These are phyloP conservation scores for Archaeoteleia sp. DNA, from an alignment of 2,888 invertebrate genomes.

Conservation along the genomic window DNA sequence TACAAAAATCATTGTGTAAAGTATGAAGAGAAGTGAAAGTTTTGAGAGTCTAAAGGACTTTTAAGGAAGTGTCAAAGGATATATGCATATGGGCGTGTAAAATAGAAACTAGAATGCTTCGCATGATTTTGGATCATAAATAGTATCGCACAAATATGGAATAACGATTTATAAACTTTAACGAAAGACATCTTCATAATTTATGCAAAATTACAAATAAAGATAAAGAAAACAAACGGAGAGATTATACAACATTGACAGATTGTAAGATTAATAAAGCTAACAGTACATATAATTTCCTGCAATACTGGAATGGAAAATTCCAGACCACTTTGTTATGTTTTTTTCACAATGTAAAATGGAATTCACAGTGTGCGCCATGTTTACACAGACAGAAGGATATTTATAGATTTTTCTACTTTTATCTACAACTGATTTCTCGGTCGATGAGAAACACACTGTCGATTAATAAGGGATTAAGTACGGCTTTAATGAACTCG, in stretches of 20 bases:
- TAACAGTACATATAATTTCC: neutral
- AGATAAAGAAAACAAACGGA: constrained; percentile 5
- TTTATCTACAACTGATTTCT: no score
- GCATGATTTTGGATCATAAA: neutral
- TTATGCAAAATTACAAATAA: constrained; percentile 11
- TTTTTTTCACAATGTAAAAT: neutral
- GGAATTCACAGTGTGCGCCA: neutral
- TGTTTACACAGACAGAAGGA: neutral
- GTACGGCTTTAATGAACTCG: neutral
- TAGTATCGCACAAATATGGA: neutral
- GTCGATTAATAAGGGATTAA: constrained; percentile 1
- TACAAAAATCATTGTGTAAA: constrained; percentile 16
- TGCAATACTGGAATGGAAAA: neutral
- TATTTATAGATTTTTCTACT: neutral
- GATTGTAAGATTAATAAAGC: constrained; percentile 1
- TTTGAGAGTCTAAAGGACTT: constrained; percentile 56
- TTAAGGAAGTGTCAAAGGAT: constrained; percentile 12
- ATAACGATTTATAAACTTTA: constrained; percentile 4
- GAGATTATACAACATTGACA: constrained; percentile 5
- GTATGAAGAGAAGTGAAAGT: constrained; percentile 57
- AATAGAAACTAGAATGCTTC: neutral
- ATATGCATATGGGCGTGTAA: neutral
- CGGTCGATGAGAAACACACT: neutral
- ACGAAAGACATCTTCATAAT: constrained; percentile 1
- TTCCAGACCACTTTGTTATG: neutral